Conservation (phyloP, 2,888 invertebrate species). For the Gymnoscelis rufifasciata region DNA sequence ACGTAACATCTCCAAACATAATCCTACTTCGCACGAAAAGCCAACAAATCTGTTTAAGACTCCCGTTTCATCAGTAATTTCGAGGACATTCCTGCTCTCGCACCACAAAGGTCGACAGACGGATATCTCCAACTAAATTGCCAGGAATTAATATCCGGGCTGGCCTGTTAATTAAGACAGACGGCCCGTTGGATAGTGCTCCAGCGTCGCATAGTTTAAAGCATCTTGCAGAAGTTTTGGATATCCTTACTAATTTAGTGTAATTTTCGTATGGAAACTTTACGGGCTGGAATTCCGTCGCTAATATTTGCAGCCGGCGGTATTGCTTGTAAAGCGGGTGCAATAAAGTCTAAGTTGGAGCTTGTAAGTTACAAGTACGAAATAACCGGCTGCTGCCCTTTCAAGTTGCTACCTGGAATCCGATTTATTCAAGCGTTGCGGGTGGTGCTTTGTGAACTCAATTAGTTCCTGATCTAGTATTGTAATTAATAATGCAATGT, state of each 20-base stretch:
- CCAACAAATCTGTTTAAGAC: constrained; percentile 11
- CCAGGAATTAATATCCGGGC: constrained; percentile 53
- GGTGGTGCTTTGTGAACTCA: no score
- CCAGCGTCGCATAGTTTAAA: constrained; percentile 36
- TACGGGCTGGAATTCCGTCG: constrained; percentile 15
- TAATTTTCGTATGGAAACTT: constrained; percentile 28
- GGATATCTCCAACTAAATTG: constrained; percentile 44
- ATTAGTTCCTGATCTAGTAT: no score
- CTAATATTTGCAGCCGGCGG: constrained; percentile 11
- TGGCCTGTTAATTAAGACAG: constrained; percentile 51
- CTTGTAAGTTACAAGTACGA: not conserved
- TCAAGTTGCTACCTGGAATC: no score
- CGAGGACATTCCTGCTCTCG: constrained; percentile 20
- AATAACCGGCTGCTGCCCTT: no score
- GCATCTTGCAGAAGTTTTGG: constrained; percentile 21
- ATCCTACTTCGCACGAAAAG: constrained; percentile 3
- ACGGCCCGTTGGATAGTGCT: constrained; percentile 34
- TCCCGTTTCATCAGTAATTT: constrained; percentile 20
- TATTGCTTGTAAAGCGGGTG: constrained; percentile 4
- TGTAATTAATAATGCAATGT: no score
- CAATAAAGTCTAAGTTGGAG: constrained; percentile 7
- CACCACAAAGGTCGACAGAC: constrained; percentile 35
- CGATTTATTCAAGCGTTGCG: no score
- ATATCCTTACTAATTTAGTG: constrained; percentile 30
- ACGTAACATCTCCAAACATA: not conserved